Evolutionary conservation across 2,888 invertebrate species (phyloP).

Genomic region (Synanthedon andrenaeformis): DNA sequence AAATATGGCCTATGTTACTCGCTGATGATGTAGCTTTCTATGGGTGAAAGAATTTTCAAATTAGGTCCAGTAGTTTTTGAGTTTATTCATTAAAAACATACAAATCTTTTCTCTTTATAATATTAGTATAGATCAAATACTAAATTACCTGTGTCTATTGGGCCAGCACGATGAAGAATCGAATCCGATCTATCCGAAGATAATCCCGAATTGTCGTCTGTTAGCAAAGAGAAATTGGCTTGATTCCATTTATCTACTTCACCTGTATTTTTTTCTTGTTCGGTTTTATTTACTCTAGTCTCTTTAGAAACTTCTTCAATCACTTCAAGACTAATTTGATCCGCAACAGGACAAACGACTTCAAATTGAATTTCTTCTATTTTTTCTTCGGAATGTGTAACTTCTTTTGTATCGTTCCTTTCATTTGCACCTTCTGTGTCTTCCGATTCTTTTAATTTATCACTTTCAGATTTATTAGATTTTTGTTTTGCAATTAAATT

Average conservation of each 20-base stretch:
- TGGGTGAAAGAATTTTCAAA: too few relatives aligned
- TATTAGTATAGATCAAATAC: too few relatives aligned
- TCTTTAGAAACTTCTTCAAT: neutral
- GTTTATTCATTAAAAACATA: too few relatives aligned
- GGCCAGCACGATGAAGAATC: constrained; percentile 35
- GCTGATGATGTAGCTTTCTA: too few relatives aligned
- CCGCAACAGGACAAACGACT: neutral
- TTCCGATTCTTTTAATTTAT: neutral
- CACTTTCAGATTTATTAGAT: neutral
- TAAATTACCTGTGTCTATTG: too few relatives aligned
- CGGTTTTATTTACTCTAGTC: neutral
- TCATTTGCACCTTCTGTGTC: constrained; percentile 2
- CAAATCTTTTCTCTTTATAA: too few relatives aligned
- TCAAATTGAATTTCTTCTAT: constrained; percentile 3
- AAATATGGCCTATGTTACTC: too few relatives aligned
- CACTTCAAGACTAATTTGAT: neutral
- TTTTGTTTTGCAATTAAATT: neutral
- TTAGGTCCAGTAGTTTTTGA: too few relatives aligned
- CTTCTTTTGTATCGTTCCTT: constrained; percentile 3
- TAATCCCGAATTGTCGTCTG: constrained; percentile 46
- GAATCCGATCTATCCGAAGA: constrained; percentile 31
- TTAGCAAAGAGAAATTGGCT: constrained; percentile 41
- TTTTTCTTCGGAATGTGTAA: constrained; percentile 1
- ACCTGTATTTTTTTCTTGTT: constrained; percentile 1
- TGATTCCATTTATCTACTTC: constrained; percentile 29